Conservation (phyloP, 2,797 vertebrate genomes). For the Dermochelys coriacea region DNA sequence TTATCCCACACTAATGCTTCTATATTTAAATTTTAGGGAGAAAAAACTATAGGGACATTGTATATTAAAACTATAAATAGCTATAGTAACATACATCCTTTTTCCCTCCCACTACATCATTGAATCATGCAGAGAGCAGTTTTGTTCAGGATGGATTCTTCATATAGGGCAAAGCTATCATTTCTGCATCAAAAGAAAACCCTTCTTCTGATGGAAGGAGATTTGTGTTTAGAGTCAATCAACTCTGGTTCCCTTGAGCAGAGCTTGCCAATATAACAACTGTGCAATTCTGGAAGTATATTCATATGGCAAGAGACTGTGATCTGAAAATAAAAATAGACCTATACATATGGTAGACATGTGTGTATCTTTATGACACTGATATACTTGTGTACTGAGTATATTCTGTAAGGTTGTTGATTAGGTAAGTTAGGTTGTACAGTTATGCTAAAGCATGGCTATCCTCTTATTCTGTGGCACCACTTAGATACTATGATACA, state of each 20-base stretch:
- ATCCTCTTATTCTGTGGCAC: neutral
- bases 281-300: slow-evolving; percentile 33
- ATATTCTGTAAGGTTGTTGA: neutral
- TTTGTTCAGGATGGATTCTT: slow-evolving; percentile 2
- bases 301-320: slow-evolving; percentile 34
- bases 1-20: neutral
- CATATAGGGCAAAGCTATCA: neutral
- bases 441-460: neutral
- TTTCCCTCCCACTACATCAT: accelerated
- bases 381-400: neutral
- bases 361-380: neutral
- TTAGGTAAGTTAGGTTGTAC: neutral
- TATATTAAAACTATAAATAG: neutral
- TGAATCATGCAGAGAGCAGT: neutral
- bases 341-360: slow-evolving; percentile 3
- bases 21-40: neutral
- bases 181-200: neutral
- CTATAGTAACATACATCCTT: neutral
- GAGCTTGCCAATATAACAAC: slow-evolving; percentile 30
- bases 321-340: neutral
- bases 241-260: slow-evolving; percentile 17
- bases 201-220: neutral
- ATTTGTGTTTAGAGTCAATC: neutral
- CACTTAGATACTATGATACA: slow-evolving; percentile 17
- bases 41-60: neutral